Evolutionary conservation across 2,113 vertebrate genomes (phyloP).

Genomic region (Otis tarda): DNA sequence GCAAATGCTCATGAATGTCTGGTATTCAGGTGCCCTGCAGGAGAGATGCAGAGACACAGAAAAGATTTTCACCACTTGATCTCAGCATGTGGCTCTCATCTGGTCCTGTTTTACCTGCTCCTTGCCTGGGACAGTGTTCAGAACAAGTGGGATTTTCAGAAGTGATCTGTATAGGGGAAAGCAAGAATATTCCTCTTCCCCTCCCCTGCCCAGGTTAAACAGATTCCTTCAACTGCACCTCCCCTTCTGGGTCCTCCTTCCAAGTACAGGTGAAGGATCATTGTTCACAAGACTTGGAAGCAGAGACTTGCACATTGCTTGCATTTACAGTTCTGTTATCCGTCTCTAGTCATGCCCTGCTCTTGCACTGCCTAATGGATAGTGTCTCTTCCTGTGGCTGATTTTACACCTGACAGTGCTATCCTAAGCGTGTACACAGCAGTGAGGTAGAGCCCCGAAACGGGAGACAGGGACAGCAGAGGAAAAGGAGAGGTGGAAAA

Average conservation of each 20-base stretch:
- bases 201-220: background rate
- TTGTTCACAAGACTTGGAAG: background rate
- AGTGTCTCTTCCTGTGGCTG: background rate
- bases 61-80: background rate
- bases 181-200: background rate
- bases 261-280: background rate
- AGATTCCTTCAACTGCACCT: background rate
- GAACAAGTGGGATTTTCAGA: background rate
- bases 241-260: background rate
- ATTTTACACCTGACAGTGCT: background rate
- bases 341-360: background rate
- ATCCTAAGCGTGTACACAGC: background rate
- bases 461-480: background rate
- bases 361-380: background rate
- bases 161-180: background rate
- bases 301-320: background rate
- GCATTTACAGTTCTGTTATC: background rate
- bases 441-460: background rate
- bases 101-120: background rate
- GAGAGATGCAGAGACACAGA: background rate
- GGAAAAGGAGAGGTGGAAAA: background rate
- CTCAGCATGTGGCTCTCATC: conserved; percentile 6
- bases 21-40: conserved; percentile 23
- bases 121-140: background rate
- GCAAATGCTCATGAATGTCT: background rate